Evolutionary conservation across 1,140 invertebrate species (phyloP).

Genomic region (Cardiocondyla obscurior): DNA sequence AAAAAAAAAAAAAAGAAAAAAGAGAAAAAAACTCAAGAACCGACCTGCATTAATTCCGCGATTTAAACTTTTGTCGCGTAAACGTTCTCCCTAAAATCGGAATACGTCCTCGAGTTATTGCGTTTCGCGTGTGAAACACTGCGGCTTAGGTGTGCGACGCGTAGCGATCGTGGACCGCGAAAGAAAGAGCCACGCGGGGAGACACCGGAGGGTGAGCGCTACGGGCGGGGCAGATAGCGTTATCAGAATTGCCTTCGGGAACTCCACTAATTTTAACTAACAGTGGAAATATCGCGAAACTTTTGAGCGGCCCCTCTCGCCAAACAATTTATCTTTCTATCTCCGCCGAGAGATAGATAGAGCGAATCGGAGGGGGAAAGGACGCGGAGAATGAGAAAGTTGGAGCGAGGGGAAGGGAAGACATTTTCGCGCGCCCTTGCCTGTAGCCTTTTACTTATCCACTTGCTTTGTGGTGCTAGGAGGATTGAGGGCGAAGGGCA

Average conservation of each 20-base stretch:
- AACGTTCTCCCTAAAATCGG: background rate
- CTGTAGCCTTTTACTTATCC: conserved; percentile 62
- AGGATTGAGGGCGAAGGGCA: background rate
- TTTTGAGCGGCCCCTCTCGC: conserved; percentile 58
- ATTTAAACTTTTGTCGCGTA: background rate
- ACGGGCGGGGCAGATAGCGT: conserved; percentile 63
- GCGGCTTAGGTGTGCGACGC: background rate
- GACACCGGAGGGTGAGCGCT: background rate
- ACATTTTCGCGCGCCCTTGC: background rate
- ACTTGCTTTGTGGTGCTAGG: conserved; percentile 15
- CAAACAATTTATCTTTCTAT: conserved; percentile 71
- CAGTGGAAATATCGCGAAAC: conserved; percentile 71
- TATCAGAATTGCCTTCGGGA: conserved; percentile 65
- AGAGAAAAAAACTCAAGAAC: no score
- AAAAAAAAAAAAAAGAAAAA: no score
- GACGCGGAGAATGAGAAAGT: background rate
- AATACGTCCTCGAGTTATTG: background rate
- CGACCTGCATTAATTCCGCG: background rate
- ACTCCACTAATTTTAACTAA: conserved; percentile 71
- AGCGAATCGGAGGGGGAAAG: background rate
- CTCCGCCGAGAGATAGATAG: conserved; percentile 1
- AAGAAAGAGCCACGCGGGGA: background rate
- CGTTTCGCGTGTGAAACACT: conserved; percentile 1
- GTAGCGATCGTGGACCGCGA: background rate
- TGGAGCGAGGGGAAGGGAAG: background rate